A percentile compares a stretch with the other conserved stretches of the same genome.
Evolutionary conservation across 2,888 invertebrate species (phyloP).

Genomic region (Gryllus longicercus): DNA sequence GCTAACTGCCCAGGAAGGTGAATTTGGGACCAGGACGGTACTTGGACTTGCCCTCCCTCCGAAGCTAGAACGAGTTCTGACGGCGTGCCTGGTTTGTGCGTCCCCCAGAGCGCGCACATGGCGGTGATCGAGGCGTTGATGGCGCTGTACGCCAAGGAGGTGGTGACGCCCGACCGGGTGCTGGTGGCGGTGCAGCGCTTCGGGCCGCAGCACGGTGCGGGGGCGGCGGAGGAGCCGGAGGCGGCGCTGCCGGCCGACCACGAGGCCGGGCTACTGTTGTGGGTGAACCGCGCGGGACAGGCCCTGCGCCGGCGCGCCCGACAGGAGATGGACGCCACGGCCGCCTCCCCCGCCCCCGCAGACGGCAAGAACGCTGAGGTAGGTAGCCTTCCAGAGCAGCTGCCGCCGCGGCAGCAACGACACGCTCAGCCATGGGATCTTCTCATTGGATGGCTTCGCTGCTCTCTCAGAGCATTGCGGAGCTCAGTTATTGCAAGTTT

Average conservation of each 20-base stretch:
- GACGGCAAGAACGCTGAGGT: background rate
- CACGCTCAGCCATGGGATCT: no score
- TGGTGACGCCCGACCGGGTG: slow-evolving; percentile 83
- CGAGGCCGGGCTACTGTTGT: slow-evolving; percentile 79
- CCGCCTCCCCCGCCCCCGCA: slow-evolving; percentile 25
- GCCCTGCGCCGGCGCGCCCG: slow-evolving; percentile 61
- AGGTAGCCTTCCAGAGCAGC: background rate
- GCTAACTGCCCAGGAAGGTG: no score
- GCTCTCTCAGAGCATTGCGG: background rate
- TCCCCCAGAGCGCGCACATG: slow-evolving; percentile 87
- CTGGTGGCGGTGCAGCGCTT: slow-evolving; percentile 81
- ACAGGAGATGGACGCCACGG: slow-evolving; percentile 38
- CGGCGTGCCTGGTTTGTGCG: slow-evolving; percentile 26
- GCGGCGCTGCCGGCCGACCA: slow-evolving; percentile 59
- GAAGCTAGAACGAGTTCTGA: background rate
- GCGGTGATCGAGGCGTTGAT: slow-evolving; percentile 93
- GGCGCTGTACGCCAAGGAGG: slow-evolving; percentile 89
- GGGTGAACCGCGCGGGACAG: slow-evolving; percentile 84
- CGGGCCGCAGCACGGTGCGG: slow-evolving; percentile 44
- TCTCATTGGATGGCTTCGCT: background rate
- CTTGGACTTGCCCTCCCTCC: background rate
- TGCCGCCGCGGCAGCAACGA: no score
- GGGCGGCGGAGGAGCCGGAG: slow-evolving; percentile 47
- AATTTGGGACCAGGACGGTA: background rate
- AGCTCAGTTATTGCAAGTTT: no score